Conservation (phyloP, 2,113 vertebrate species). For the Chionodraco myersi region DNA sequence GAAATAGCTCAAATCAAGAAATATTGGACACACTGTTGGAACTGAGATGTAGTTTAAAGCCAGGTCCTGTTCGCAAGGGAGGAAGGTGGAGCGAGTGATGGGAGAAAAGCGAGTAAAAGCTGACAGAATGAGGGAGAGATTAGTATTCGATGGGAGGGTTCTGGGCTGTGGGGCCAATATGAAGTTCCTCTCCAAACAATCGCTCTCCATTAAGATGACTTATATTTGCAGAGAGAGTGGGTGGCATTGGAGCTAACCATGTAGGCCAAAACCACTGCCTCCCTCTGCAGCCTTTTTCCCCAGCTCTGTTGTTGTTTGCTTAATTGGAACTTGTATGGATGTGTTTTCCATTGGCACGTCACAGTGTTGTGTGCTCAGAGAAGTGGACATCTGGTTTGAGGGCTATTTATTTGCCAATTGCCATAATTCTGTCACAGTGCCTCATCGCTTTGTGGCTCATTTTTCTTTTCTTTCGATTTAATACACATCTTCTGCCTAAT, state of each 20-base stretch:
- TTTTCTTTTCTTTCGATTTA: slow-evolving; percentile 25
- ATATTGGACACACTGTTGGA: slow-evolving; percentile 75
- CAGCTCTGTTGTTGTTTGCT: slow-evolving; percentile 57
- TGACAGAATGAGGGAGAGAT: slow-evolving; percentile 69
- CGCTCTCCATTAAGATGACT: slow-evolving; percentile 75
- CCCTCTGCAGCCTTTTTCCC: slow-evolving; percentile 49
- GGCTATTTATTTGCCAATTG: slow-evolving; percentile 15
- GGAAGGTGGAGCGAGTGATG: slow-evolving; percentile 72
- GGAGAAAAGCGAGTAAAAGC: slow-evolving; percentile 59
- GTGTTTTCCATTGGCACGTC: slow-evolving; percentile 43
- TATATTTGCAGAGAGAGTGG: slow-evolving; percentile 74
- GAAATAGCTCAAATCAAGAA: slow-evolving; percentile 78
- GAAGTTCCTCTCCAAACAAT: slow-evolving; percentile 77
- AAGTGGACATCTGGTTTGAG: slow-evolving; percentile 44
- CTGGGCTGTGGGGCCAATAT: slow-evolving; percentile 64
- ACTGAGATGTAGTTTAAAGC: slow-evolving; percentile 51
- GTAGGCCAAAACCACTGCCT: slow-evolving; percentile 42
- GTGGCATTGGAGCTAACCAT: slow-evolving; percentile 64
- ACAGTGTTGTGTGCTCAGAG: slow-evolving; percentile 14
- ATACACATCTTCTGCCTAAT: slow-evolving; percentile 19
- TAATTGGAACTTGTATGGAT: slow-evolving; percentile 58
- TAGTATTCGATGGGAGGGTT: slow-evolving; percentile 69
- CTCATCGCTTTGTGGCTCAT: not conserved
- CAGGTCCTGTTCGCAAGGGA: slow-evolving; percentile 67
- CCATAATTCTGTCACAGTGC: slow-evolving; percentile 21